These are phyloP conservation scores for Amblyjoppa proteus DNA, from an alignment of 2,888 invertebrate species.

Conservation along the genomic window DNA sequence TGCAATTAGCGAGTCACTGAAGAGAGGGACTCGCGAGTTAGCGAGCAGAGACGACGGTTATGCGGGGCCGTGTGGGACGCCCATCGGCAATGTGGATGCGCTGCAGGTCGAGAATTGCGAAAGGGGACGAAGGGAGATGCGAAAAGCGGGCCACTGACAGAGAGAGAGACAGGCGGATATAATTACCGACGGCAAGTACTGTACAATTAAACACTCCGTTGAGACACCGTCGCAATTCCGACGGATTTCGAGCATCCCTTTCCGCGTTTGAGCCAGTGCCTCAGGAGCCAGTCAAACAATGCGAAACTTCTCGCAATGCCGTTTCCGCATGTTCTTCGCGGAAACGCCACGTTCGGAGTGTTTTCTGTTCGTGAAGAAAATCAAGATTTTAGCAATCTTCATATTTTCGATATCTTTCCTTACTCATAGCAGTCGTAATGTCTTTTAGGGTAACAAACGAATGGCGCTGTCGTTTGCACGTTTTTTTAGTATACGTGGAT, in stretches of 20 bases:
- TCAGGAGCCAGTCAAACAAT: conserved; percentile 72
- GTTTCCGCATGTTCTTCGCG: not conserved
- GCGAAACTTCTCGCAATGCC: not conserved
- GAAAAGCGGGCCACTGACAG: conserved; percentile 60
- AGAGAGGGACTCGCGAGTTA: conserved; percentile 19
- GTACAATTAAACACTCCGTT: conserved; percentile 75
- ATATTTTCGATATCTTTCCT: not conserved
- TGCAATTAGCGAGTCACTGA: conserved; percentile 78
- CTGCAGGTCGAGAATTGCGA: conserved; percentile 11
- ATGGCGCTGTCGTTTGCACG: no score
- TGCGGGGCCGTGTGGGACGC: conserved; percentile 28
- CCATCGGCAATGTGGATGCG: conserved; percentile 44
- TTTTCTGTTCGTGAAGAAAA: not conserved
- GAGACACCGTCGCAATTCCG: conserved; percentile 43
- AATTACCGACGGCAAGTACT: conserved; percentile 80
- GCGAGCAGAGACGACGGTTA: conserved; percentile 30
- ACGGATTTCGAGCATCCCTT: conserved; percentile 54
- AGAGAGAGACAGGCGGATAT: conserved; percentile 42
- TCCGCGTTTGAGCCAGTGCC: conserved; percentile 70
- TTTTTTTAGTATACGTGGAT: no score
- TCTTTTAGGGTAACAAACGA: no score
- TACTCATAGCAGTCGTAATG: not conserved
- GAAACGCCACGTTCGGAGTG: not conserved
- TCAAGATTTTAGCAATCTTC: not conserved
- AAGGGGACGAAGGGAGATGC: conserved; percentile 65